A percentile compares a stretch with the other conserved stretches of the same genome.
Evolutionary conservation across 1,140 invertebrate genomes (phyloP).

Genomic region (Mesaphorura yosii): DNA sequence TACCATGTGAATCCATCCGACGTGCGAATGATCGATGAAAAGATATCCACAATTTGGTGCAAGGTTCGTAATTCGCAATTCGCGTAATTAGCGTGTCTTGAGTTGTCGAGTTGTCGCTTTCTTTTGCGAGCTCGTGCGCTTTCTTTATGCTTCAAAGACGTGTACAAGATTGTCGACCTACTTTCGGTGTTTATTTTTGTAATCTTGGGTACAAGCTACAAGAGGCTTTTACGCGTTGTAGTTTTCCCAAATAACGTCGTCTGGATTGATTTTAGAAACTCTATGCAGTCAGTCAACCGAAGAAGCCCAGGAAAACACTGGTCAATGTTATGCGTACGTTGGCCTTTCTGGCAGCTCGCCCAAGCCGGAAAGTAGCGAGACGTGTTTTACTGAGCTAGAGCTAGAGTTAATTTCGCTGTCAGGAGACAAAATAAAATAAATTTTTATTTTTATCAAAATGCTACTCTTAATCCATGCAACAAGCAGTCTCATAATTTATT

Average conservation of each 20-base stretch:
- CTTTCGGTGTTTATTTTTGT: not conserved
- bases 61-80: constrained; percentile 43
- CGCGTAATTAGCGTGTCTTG: not conserved
- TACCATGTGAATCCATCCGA: constrained; percentile 46
- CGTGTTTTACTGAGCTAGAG: no score
- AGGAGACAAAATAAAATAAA: not conserved
- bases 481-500: not conserved
- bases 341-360: no score
- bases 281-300: no score
- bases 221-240: not conserved
- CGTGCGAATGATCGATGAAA: constrained; percentile 56
- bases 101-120: not conserved
- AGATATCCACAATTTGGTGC: constrained; percentile 64
- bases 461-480: not conserved
- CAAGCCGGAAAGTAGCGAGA: no score
- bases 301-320: no score
- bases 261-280: no score
- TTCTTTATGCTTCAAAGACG: not conserved
- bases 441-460: not conserved
- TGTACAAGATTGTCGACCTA: not conserved
- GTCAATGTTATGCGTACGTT: no score
- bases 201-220: not conserved
- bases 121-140: not conserved
- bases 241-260: no score
- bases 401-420: not conserved